Base-by-base conservation (phyloP, 2,797 vertebrate species). In the Antennarius maculatus region DNA sequence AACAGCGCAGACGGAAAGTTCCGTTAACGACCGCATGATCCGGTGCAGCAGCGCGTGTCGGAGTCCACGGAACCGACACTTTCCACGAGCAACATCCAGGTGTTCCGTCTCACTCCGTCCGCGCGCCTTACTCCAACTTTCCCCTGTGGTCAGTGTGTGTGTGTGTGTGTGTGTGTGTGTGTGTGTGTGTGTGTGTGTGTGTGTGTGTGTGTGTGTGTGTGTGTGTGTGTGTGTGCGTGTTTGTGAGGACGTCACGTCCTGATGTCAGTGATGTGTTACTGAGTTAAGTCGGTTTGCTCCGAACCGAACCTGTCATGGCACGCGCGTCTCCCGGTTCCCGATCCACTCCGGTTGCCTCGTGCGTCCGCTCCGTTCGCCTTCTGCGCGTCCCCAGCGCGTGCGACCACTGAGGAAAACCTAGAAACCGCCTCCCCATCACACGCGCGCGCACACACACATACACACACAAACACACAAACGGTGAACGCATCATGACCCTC, bases 111-210 rank as follows among this genome's bases (percentile, higher is more conserved):
- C 39, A 43, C 3, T 6, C 18, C 49, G 62, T 53, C 58, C 63
- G 31, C 39, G 54, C 58, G 42, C 50, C 8, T 16, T 31, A 37
- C 80, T 71, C 66, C 73, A 87, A 87, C 85, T 87, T 85, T 79
- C 79, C 69, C 47, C 65, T 54, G 14, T 15, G 37, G 28, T 52
- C 50, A 15, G 50, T 18, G 50, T 52, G 28, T 16, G 29, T 15
- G 51, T 31, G 28, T 16, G 29, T 15, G 51, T 31, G 28, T 16
- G 29, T 15, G 51, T 31, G 28, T 16, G 29, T 15, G 51, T 31
- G 28, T 16, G 29, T 15, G 51, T 31, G 28, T 16, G 29, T 15
- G 51, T 31, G 28, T 16, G 29, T 15, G 51, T 31, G 28, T 16
- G 29, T 15, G 51, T 31, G 28, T 16, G 29, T 15, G 51, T 31